Conservation (phyloP, 2,797 vertebrate species). For the Enteromius treurensis region DNA sequence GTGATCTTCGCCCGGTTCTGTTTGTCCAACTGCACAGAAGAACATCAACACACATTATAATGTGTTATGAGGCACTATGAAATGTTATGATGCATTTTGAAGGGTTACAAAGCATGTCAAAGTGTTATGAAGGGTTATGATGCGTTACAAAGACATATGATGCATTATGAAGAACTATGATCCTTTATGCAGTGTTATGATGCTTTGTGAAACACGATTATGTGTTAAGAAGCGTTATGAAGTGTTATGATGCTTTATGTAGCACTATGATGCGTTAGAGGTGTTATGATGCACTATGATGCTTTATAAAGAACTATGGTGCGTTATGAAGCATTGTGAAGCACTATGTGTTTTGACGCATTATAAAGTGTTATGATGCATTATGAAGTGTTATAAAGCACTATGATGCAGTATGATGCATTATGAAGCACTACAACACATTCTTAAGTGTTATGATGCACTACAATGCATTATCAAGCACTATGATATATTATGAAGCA, state of each 20-base stretch:
- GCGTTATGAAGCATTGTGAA: rapidly evolving
- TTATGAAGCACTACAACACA: no score
- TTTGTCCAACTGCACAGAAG: constrained; percentile 86
- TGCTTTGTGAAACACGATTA: no score
- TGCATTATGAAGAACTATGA: background rate
- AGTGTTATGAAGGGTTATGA: no score
- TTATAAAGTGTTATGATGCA: background rate
- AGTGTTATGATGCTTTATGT: background rate
- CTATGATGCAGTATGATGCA: background rate
- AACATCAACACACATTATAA: constrained; percentile 1
- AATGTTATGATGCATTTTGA: background rate
- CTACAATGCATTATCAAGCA: no score
- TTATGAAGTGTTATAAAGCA: background rate
- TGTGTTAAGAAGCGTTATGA: background rate
- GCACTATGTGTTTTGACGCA: no score
- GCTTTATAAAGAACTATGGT: background rate
- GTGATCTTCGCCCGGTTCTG: constrained; percentile 97
- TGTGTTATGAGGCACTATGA: background rate
- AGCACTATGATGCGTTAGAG: background rate
- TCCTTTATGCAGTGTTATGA: no score
- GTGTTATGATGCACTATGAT: background rate
- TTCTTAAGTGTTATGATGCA: no score
- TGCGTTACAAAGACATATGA: background rate
- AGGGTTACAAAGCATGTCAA: background rate
- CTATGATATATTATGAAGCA: no score